Conservation (phyloP, 1,140 invertebrate genomes). For the Berghia stephanieae region DNA sequence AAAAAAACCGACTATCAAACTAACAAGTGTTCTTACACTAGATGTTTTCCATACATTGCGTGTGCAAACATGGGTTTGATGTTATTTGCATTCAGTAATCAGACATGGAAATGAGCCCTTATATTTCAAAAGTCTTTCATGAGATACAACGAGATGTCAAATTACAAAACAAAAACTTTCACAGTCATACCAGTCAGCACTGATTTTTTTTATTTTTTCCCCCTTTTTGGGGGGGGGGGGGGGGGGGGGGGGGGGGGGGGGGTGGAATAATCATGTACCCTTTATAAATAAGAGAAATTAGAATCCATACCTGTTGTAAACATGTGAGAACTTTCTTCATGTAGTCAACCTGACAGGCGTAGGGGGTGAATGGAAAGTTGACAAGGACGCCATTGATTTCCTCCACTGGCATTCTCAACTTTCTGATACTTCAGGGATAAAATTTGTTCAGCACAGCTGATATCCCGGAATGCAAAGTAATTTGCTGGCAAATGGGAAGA, state of each 20-base stretch:
- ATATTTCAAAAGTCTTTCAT: no score
- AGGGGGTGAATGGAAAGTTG: slow-evolving; percentile 94
- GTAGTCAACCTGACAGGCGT: slow-evolving; percentile 89
- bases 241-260: no score
- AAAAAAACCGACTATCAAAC: no score
- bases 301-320: slow-evolving; percentile 79
- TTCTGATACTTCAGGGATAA: not conserved
- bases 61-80: no score
- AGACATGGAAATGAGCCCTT: no score
- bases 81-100: no score
- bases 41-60: no score
- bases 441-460: not conserved
- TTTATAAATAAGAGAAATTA: slow-evolving; percentile 11
- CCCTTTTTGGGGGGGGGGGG: no score
- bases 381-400: slow-evolving; percentile 75
- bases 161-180: not conserved
- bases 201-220: not conserved
- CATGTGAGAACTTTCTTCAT: slow-evolving; percentile 93
- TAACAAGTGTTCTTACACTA: no score
- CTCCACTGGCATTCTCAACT: slow-evolving; percentile 47
- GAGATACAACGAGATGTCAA: not conserved
- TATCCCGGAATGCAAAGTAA: not conserved
- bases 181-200: not conserved
- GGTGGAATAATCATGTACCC: not conserved
- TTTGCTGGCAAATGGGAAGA: no score